Conservation (phyloP, 2,888 invertebrate genomes). For the Napeogenes sylphis region DNA sequence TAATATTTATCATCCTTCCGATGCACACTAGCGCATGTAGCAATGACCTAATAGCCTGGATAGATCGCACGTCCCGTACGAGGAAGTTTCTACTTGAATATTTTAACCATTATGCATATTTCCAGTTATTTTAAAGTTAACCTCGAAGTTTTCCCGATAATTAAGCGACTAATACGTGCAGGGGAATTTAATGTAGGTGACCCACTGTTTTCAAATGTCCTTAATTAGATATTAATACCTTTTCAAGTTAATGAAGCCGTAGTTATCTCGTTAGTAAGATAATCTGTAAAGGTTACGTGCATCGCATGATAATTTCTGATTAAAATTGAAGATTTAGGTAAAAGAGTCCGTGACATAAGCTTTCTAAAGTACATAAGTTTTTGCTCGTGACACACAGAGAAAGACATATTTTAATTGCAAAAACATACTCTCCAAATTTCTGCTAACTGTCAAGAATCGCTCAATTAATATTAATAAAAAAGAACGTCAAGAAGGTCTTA, state of each 20-base stretch:
- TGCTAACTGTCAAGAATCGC: no score
- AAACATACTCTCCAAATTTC: no score
- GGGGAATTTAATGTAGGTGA: background rate
- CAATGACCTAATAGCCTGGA: slow-evolving; percentile 18
- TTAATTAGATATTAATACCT: slow-evolving; percentile 9
- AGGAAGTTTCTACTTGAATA: slow-evolving; percentile 10
- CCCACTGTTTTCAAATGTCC: slow-evolving; percentile 4
- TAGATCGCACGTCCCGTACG: background rate
- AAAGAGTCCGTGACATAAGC: no score
- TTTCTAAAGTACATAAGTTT: no score
- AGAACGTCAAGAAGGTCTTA: no score
- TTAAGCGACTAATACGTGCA: no score
- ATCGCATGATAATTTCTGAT: background rate
- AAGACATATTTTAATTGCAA: no score
- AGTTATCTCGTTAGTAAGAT: slow-evolving; percentile 8
- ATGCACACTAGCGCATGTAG: slow-evolving; percentile 8
- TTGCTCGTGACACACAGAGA: no score
- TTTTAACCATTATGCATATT: background rate
- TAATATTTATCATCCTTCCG: slow-evolving; percentile 11
- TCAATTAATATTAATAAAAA: no score
- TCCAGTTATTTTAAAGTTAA: background rate
- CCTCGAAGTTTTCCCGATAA: no score
- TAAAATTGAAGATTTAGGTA: no score
- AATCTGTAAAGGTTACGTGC: slow-evolving; percentile 15
- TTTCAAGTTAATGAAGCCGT: slow-evolving; percentile 23